A percentile compares a stretch with the other conserved stretches of the same genome.
phyloP scores from a whole-genome alignment of 2,113 vertebrate species.

The Hyla sarda region DNA sequence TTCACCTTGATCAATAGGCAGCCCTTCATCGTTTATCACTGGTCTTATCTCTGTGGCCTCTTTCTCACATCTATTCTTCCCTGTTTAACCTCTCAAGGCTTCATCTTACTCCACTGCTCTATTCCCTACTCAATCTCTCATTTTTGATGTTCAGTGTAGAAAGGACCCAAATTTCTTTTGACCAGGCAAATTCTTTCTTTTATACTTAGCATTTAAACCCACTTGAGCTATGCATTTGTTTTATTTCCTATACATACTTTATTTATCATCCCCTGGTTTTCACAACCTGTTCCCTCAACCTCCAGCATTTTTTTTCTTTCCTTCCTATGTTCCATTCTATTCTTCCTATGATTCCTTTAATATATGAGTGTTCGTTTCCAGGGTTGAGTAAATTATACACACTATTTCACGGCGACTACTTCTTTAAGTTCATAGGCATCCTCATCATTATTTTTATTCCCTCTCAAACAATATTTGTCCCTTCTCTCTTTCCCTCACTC shows the following conservation, averaged over 20 bases:
- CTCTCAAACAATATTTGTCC: constrained; percentile 27
- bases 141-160: neutral
- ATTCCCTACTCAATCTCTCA: neutral
- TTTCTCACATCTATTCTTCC: constrained; percentile 1
- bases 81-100: neutral
- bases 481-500: constrained; percentile 32
- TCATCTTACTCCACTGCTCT: neutral
- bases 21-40: constrained; percentile 42
- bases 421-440: neutral
- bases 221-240: neutral
- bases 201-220: neutral
- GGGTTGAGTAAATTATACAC: neutral
- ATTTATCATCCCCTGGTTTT: neutral
- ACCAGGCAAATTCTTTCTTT: neutral
- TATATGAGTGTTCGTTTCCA: neutral
- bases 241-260: neutral
- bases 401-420: neutral
- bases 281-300: neutral
- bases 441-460: constrained; percentile 12
- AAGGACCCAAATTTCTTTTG: neutral
- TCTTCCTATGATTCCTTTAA: neutral
- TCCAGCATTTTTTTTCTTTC: neutral
- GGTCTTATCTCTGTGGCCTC: constrained; percentile 40
- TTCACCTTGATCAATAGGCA: constrained; percentile 59
- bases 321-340: neutral